Conservation (phyloP, 2,888 invertebrate species). For the Cetonia aurata region DNA sequence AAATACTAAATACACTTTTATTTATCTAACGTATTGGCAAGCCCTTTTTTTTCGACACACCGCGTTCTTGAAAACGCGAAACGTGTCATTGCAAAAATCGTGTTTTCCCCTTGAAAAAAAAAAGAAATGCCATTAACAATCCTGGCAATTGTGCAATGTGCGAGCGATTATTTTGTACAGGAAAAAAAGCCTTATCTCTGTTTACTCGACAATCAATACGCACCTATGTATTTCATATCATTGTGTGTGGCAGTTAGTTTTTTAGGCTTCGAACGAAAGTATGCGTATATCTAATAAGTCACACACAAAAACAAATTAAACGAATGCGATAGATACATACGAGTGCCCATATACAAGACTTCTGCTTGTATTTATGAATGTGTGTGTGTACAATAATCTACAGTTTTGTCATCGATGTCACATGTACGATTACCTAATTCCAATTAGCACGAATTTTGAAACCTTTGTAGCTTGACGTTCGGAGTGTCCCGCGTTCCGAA, state of each 20-base stretch:
- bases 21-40: too few relatives aligned
- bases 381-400: too few relatives aligned
- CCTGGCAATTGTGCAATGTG: slow-evolving; percentile 23
- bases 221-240: slow-evolving; percentile 34
- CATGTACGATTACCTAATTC: too few relatives aligned
- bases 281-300: background rate
- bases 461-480: too few relatives aligned
- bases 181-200: slow-evolving; percentile 31
- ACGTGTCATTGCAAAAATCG: background rate
- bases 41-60: background rate
- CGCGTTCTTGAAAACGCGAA: background rate
- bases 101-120: background rate
- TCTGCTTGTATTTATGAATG: too few relatives aligned
- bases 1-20: too few relatives aligned
- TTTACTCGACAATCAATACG: slow-evolving; percentile 31
- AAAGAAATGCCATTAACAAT: slow-evolving; percentile 14
- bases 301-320: background rate
- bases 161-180: slow-evolving; percentile 12
- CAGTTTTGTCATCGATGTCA: too few relatives aligned
- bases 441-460: too few relatives aligned
- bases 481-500: too few relatives aligned
- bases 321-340: too few relatives aligned
- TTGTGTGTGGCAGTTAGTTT: slow-evolving; percentile 1
- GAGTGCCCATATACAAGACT: too few relatives aligned
- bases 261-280: slow-evolving; percentile 5